Percentiles rank a stretch among this genome's conserved stretches.
Evolutionary conservation across 2,888 invertebrate species (phyloP).

Genomic region (Synergus itoensis): DNA sequence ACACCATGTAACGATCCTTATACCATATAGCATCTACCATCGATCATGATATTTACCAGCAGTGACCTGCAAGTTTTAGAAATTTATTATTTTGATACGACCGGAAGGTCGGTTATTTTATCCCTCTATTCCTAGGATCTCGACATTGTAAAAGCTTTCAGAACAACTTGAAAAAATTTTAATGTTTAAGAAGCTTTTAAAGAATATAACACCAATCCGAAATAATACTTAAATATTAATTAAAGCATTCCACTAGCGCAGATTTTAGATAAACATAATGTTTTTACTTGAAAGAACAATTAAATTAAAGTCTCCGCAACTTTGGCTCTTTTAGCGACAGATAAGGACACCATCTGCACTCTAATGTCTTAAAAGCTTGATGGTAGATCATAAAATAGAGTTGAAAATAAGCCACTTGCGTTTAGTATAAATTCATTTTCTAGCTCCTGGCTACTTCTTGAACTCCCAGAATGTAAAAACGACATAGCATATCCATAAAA

Average conservation of each 20-base stretch:
- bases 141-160: too few relatives aligned
- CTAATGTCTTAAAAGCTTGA: not conserved
- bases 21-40: not conserved
- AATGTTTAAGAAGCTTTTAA: too few relatives aligned
- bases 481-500: not conserved
- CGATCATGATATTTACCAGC: slow-evolving; percentile 25
- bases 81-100: slow-evolving; percentile 8
- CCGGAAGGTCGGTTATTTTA: not conserved
- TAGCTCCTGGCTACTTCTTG: not conserved
- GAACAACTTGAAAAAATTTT: too few relatives aligned
- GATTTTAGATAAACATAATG: too few relatives aligned
- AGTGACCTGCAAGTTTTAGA: slow-evolving; percentile 18
- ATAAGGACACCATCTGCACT: too few relatives aligned
- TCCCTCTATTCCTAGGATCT: too few relatives aligned
- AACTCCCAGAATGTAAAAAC: not conserved
- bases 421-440: not conserved
- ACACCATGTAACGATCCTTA: slow-evolving; percentile 30
- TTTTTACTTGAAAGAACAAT: too few relatives aligned
- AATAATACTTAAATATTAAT: too few relatives aligned
- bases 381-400: not conserved
- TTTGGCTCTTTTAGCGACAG: too few relatives aligned
- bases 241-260: too few relatives aligned
- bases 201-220: too few relatives aligned
- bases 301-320: too few relatives aligned
- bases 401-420: not conserved